Evolutionary conservation across 2,888 invertebrate species (phyloP).

Genomic region (Seira musarum): DNA sequence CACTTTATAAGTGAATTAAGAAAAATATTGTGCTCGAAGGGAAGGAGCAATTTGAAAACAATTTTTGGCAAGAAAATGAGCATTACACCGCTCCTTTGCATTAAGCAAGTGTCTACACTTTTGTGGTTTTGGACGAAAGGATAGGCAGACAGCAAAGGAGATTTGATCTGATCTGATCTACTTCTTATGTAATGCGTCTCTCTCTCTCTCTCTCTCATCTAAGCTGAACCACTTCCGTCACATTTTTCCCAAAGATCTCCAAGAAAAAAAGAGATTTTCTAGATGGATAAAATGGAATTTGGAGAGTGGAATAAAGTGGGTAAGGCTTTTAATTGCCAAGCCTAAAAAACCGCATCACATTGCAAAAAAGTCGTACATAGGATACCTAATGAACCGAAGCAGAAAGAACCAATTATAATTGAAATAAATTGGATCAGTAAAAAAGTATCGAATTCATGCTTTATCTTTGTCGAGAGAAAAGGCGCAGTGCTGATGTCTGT

Average conservation of each 20-base stretch:
- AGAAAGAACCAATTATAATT: background rate
- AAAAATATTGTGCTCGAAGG: background rate
- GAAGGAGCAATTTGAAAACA: constrained; percentile 1
- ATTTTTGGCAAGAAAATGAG: background rate
- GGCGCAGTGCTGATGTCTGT: background rate
- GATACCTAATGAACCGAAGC: constrained; percentile 1
- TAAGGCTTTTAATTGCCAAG: background rate
- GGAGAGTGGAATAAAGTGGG: background rate
- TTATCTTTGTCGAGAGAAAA: background rate
- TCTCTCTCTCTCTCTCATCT: no score
- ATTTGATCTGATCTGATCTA: background rate
- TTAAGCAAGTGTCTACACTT: background rate
- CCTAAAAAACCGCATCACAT: background rate
- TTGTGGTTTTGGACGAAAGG: background rate
- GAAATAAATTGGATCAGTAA: background rate
- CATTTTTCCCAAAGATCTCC: background rate
- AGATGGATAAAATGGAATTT: background rate
- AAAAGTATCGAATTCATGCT: background rate
- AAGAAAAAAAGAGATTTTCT: background rate
- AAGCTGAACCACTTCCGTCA: constrained; percentile 1
- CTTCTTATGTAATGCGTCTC: background rate
- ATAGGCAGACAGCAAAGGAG: no score
- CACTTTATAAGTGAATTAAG: background rate
- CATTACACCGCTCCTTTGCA: background rate
- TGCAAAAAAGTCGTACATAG: background rate